Evolutionary conservation across 2,113 vertebrate genomes (phyloP).

Genomic region (Gallinago jamesoni): DNA sequence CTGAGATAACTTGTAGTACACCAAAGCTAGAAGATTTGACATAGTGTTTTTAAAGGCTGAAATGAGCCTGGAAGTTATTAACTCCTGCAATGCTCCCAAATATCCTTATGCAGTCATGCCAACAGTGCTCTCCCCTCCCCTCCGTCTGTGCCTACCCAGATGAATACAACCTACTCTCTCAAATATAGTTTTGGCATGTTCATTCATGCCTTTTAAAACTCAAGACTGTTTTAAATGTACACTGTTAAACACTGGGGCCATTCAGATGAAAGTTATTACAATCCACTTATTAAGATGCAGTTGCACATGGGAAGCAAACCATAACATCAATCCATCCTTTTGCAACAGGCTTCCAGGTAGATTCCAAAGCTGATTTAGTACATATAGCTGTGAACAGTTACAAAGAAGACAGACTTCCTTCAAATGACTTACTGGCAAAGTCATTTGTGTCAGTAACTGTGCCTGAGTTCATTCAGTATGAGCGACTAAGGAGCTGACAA

Average conservation of each 20-base stretch:
- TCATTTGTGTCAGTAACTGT: background rate
- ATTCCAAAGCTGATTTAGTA: background rate
- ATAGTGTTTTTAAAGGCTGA: slow-evolving; percentile 11
- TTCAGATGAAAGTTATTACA: slow-evolving; percentile 39
- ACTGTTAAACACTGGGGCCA: slow-evolving; percentile 10
- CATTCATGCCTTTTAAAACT: slow-evolving; percentile 47
- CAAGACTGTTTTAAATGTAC: slow-evolving; percentile 16
- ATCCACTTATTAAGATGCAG: slow-evolving; percentile 40
- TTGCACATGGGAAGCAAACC: background rate
- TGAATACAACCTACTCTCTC: slow-evolving; percentile 44
- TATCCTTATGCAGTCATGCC: background rate
- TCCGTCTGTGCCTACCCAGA: background rate
- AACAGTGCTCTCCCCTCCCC: background rate
- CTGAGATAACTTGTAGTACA: background rate
- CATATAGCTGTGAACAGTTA: background rate
- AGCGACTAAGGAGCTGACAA: background rate
- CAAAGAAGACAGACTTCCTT: background rate
- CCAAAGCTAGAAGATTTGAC: background rate
- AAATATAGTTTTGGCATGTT: slow-evolving; percentile 38
- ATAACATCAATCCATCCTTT: background rate
- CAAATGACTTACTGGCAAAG: background rate
- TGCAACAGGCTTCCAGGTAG: background rate
- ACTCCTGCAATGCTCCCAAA: slow-evolving; percentile 3
- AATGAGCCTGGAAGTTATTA: slow-evolving; percentile 40
- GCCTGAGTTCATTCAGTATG: background rate